Base-by-base conservation (phyloP, 2,888 invertebrate species). In the Saturnia pavonia region DNA sequence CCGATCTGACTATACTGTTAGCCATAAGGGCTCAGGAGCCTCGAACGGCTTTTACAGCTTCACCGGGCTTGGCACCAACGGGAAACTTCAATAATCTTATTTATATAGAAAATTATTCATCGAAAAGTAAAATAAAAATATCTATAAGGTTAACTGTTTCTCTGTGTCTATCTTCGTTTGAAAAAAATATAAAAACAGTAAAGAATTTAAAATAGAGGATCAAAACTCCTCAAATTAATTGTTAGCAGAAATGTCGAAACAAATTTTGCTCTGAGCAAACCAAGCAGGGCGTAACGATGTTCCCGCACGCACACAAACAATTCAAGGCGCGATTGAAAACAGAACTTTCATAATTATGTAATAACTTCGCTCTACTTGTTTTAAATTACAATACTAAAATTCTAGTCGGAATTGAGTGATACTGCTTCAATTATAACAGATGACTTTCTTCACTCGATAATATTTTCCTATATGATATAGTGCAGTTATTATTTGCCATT, bases 271-370 rank as follows among this genome's bases (percentile, higher is more conserved):
- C 14, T 25, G 27, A 25, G 14, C 25, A 25, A 27, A 60, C 25
- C 16, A 60, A 60, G 27, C 25, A 27, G 27, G 14, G 27, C 57
- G 27, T 27, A 60, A 25, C 57, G 57, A 60, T 14, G 25, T 60
- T 60, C 57, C 25, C 25, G 14, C 57, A 60, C 57, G 27, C 27
- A 27, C 27, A 27, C 27, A 25, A 60, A 27, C 57, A 60, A 25
- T 60, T 60, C 57, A 60, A 27, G 19, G 27, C 57, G 25, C 57
- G 25, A 25, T 60, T 60, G 57, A 60, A 60, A 60, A 60, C 57
- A 25, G 14, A 60, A 14, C 57, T 60, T 60, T 60, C 57, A 60
- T 60, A 60, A 60, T 60, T 60, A 60, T 60, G 27, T 60, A 60
- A 27, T 14, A 60, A 27, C 57, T 27, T 60, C 12, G 57, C 57